These are phyloP conservation scores for Mustela lutreola DNA, from an alignment of 2,113 vertebrate genomes.

Conservation along the genomic window DNA sequence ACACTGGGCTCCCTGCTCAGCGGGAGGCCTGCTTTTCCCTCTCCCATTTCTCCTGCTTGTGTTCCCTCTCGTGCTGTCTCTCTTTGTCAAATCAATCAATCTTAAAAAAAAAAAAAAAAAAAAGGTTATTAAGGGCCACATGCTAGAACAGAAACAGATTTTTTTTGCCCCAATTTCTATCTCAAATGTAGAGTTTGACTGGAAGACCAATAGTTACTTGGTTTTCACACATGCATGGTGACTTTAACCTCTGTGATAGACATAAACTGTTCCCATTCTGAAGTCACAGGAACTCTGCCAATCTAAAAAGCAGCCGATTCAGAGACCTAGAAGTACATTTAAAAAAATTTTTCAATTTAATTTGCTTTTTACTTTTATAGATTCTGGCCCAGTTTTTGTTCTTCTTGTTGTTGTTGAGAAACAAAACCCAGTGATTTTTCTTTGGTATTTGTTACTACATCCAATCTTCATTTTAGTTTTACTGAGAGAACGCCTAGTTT, in stretches of 20 bases:
- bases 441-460: conserved; percentile 18
- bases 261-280: conserved; percentile 13
- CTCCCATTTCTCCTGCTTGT: no score
- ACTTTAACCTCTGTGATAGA: conserved; percentile 26
- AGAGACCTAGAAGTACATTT: not conserved
- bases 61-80: no score
- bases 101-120: no score
- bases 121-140: not conserved
- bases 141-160: not conserved
- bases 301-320: not conserved
- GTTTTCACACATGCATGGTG: conserved; percentile 3
- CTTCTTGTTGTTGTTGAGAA: not conserved
- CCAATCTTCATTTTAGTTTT: not conserved
- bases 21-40: no score
- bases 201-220: conserved; percentile 16
- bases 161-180: not conserved
- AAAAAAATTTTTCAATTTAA: not conserved
- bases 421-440: conserved; percentile 35
- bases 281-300: not conserved
- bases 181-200: not conserved
- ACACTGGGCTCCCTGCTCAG: no score
- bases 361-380: conserved; percentile 26
- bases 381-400: not conserved
- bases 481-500: not conserved
- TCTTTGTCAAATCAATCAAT: no score